Evolutionary conservation across 2,888 invertebrate genomes (phyloP).

Genomic region (Branchipolynoe longqiensis): DNA sequence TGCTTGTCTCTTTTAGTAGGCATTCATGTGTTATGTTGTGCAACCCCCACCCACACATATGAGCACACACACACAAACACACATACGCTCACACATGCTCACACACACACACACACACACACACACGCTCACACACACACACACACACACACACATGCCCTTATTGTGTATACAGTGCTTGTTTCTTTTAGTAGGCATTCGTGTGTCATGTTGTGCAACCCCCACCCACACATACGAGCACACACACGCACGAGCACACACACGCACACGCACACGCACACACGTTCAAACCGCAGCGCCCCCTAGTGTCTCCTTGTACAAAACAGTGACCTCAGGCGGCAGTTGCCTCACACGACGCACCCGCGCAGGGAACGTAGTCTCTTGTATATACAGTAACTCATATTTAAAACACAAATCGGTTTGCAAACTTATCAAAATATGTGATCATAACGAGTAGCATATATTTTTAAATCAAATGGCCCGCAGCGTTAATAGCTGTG

Average conservation of each 20-base stretch:
- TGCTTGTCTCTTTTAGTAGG: background rate
- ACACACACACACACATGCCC: background rate
- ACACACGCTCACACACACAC: background rate
- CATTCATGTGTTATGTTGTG: background rate
- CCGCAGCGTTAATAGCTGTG: background rate
- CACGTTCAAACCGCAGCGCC: background rate
- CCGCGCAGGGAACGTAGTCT: constrained; percentile 36
- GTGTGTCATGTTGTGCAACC: background rate
- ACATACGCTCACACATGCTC: background rate
- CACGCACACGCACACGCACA: background rate
- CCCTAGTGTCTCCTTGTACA: constrained; percentile 25
- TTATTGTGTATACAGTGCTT: background rate
- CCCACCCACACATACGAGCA: background rate
- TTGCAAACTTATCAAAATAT: constrained; percentile 34
- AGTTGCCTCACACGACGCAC: constrained; percentile 4
- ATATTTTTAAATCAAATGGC: constrained; percentile 34
- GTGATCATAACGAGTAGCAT: constrained; percentile 43
- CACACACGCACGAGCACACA: background rate
- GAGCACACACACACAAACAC: background rate
- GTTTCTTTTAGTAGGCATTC: background rate
- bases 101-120: background rate
- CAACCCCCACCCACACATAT: background rate
- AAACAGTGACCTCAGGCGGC: background rate
- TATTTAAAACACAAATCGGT: constrained; percentile 9
- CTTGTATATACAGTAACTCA: constrained; percentile 33